These are phyloP conservation scores for Calyptomena viridis DNA, from an alignment of 2,113 vertebrate species.

Conservation along the genomic window DNA sequence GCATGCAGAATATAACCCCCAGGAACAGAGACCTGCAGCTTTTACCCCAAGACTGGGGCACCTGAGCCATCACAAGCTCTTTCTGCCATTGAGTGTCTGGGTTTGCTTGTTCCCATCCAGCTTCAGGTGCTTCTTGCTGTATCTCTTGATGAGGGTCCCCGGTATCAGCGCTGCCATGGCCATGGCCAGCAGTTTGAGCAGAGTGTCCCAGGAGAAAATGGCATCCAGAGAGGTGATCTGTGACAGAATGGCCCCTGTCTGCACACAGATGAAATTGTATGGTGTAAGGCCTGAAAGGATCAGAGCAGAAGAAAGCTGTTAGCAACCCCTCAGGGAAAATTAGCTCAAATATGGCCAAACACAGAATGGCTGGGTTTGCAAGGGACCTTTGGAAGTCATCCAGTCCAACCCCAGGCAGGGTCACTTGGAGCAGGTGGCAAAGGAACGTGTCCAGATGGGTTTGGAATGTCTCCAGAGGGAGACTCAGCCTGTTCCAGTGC, in stretches of 20 bases:
- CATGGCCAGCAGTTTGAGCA: slow-evolving; percentile 88
- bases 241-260: slow-evolving; percentile 92
- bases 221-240: slow-evolving; percentile 90
- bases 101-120: slow-evolving; percentile 58
- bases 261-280: slow-evolving; percentile 98
- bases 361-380: neutral
- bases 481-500: neutral
- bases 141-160: slow-evolving; percentile 85
- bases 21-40: neutral
- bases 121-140: slow-evolving; percentile 77
- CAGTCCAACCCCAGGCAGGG: neutral
- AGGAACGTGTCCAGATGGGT: neutral
- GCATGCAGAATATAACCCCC: neutral
- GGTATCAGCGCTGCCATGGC: slow-evolving; percentile 88
- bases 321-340: neutral
- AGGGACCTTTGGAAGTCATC: neutral
- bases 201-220: slow-evolving; percentile 87
- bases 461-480: neutral
- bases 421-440: neutral
- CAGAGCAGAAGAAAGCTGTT: neutral
- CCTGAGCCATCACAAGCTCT: slow-evolving; percentile 73
- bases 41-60: neutral
- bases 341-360: neutral
- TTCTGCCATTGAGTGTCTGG: slow-evolving; percentile 66
- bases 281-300: slow-evolving; percentile 85